Conservation (phyloP, 2,888 invertebrate species). For the Orthosia gothica region DNA sequence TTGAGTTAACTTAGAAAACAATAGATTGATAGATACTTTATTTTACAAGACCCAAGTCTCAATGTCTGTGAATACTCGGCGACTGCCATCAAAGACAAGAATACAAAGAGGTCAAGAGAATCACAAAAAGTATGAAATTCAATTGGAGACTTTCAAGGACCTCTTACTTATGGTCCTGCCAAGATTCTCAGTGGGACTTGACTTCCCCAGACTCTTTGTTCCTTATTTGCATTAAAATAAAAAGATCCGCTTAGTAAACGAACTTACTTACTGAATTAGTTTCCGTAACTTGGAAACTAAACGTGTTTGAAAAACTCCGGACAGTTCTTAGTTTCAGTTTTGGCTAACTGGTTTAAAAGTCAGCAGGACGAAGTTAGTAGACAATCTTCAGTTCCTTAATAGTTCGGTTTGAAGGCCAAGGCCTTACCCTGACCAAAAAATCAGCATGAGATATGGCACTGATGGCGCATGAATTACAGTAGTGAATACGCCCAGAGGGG, state of each 20-base stretch:
- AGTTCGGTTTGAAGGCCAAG: too few relatives aligned
- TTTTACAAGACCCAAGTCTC: neutral
- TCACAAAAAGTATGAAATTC: constrained; percentile 6
- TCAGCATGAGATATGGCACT: too few relatives aligned
- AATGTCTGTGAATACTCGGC: neutral
- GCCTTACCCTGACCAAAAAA: too few relatives aligned
- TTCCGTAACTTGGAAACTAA: neutral
- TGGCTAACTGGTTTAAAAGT: neutral
- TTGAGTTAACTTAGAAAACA: neutral
- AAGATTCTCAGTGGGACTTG: neutral
- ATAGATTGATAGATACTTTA: neutral
- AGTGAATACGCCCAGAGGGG: too few relatives aligned
- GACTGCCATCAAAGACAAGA: neutral
- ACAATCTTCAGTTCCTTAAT: neutral
- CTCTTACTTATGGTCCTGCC: constrained; percentile 9
- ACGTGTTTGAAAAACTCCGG: neutral
- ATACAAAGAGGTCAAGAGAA: constrained; percentile 5
- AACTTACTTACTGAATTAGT: neutral
- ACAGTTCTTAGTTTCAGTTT: neutral
- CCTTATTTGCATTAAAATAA: neutral
- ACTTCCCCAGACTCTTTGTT: neutral
- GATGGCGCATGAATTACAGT: too few relatives aligned
- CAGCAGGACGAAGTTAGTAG: neutral
- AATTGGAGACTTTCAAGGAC: neutral
- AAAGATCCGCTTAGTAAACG: neutral